These are phyloP conservation scores for Sciurus vulgaris DNA, from an alignment of 2,797 vertebrate species.

Conservation along the genomic window DNA sequence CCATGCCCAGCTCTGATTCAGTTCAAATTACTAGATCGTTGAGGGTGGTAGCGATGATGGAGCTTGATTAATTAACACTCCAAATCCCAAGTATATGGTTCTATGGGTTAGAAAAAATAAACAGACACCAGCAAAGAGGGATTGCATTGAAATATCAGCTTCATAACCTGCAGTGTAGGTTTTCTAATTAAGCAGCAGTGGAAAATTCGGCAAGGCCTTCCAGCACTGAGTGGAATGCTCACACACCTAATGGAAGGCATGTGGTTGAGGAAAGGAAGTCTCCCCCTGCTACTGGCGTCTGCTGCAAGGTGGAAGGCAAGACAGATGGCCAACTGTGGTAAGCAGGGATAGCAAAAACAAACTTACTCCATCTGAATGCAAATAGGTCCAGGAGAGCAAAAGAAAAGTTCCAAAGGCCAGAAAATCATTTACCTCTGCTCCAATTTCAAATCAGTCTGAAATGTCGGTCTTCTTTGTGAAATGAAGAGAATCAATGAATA, in stretches of 20 bases:
- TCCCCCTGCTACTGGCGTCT: not conserved
- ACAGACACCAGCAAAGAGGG: not conserved
- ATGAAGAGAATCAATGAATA: not conserved
- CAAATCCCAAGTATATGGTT: not conserved
- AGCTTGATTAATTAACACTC: not conserved
- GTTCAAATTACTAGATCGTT: not conserved
- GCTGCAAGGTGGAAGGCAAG: not conserved
- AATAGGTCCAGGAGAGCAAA: not conserved
- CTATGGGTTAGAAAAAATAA: not conserved
- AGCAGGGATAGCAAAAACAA: not conserved
- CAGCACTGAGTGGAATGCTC: not conserved
- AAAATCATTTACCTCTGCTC: not conserved
- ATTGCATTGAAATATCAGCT: not conserved
- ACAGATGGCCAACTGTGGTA: accelerated
- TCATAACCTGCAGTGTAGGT: not conserved
- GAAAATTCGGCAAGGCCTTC: not conserved
- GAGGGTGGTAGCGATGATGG: not conserved
- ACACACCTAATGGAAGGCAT: not conserved
- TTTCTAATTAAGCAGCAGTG: not conserved
- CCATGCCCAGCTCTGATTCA: not conserved
- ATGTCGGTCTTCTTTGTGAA: not conserved
- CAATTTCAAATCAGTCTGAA: not conserved
- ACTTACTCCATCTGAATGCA: not conserved
- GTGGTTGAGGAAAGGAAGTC: not conserved
- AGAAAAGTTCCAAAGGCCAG: not conserved